Evolutionary conservation across 2,888 invertebrate species (phyloP).

Genomic region (Pachycephus smyrnensis): DNA sequence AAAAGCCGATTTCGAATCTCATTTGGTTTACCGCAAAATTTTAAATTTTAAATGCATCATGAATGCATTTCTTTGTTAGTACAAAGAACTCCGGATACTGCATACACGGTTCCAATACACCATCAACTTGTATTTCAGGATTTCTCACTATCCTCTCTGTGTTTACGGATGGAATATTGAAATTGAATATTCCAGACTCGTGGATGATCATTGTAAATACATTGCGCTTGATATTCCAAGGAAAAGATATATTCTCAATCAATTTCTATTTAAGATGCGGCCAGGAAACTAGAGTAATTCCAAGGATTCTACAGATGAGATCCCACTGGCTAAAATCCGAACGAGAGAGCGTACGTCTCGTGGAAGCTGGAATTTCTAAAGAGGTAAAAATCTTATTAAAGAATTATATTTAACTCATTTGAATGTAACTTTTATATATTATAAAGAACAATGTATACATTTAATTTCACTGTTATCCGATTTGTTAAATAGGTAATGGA

Average conservation of each 20-base stretch:
- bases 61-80: not conserved
- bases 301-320: constrained; percentile 93
- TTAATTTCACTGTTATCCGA: not conserved
- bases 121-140: too few species aligned
- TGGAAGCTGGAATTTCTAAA: constrained; percentile 94
- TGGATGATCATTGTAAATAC: not conserved
- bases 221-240: not conserved
- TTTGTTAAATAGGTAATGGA: constrained; percentile 77
- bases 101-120: too few species aligned
- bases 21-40: not conserved
- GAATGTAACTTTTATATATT: not conserved
- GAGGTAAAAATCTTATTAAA: constrained; percentile 70
- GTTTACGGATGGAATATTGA: not conserved
- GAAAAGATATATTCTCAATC: not conserved
- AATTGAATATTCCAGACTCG: not conserved
- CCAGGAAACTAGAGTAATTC: constrained; percentile 97
- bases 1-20: not conserved
- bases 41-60: not conserved
- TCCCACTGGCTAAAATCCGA: constrained; percentile 96
- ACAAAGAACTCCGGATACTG: not conserved
- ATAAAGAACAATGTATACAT: not conserved
- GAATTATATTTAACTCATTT: not conserved
- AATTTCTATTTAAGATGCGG: constrained; percentile 77
- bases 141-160: too few species aligned
- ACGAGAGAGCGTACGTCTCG: constrained; percentile 89